These are phyloP conservation scores for Marmota flaviventris DNA, from an alignment of 2,113 vertebrate species.

Conservation along the genomic window DNA sequence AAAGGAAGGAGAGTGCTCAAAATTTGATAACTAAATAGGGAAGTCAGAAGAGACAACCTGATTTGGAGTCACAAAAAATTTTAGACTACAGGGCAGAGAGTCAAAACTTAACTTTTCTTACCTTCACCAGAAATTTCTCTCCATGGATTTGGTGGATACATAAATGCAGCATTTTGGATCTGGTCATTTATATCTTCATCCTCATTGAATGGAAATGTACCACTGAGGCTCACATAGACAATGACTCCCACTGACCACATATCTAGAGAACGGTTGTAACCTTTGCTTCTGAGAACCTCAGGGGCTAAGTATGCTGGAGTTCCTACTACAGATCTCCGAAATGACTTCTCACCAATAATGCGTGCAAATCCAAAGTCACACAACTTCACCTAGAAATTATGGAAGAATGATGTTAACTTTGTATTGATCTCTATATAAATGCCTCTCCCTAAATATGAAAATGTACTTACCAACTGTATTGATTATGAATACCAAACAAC, in stretches of 20 bases:
- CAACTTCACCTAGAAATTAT: slow-evolving; percentile 93
- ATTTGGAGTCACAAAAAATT: slow-evolving; percentile 26
- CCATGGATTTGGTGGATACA: slow-evolving; percentile 98
- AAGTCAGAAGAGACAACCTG: not conserved
- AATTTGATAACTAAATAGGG: not conserved
- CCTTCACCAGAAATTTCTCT: slow-evolving; percentile 97
- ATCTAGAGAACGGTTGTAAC: slow-evolving; percentile 98
- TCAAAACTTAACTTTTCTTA: slow-evolving; percentile 80
- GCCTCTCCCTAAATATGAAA: not conserved
- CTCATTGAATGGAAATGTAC: slow-evolving; percentile 98
- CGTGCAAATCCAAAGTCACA: slow-evolving; percentile 99
- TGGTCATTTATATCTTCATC: slow-evolving; percentile 99
- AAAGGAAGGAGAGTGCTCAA: not conserved
- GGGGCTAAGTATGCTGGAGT: slow-evolving; percentile 98
- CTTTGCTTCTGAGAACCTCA: slow-evolving; percentile 97
- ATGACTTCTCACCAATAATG: slow-evolving; percentile 98
- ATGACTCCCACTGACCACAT: slow-evolving; percentile 99
- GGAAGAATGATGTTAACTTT: slow-evolving; percentile 18
- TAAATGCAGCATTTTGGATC: slow-evolving; percentile 99
- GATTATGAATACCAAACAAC: not conserved
- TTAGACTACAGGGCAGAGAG: not conserved
- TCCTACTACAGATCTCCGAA: slow-evolving; percentile 97
- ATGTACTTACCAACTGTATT: not conserved
- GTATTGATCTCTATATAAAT: not conserved
- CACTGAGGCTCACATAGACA: slow-evolving; percentile 97